These are phyloP conservation scores for Thomomys bottae DNA, from an alignment of 2,113 vertebrate genomes.

Conservation along the genomic window DNA sequence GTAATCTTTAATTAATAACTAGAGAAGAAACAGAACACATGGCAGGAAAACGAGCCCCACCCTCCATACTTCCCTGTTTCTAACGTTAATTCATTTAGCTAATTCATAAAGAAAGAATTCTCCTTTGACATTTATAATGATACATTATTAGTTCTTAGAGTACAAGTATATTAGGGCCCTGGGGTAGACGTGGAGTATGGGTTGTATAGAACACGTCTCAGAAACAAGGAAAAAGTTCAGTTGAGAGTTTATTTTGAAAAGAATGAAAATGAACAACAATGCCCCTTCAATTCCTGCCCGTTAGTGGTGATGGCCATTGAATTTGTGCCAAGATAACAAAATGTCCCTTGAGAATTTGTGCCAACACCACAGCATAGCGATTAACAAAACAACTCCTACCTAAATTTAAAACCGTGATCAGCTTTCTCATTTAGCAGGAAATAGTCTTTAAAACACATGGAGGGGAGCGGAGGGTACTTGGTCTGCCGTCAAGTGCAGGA, in stretches of 20 bases:
- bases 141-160: too few species aligned
- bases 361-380: neutral
- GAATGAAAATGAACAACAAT: neutral
- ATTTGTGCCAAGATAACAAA: neutral
- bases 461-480: neutral
- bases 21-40: too few species aligned
- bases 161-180: too few species aligned
- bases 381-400: slow-evolving; percentile 9
- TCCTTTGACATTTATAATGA: too few species aligned
- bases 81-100: too few species aligned
- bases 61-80: too few species aligned
- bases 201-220: too few species aligned
- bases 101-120: too few species aligned
- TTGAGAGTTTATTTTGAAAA: neutral
- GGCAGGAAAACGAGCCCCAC: too few species aligned
- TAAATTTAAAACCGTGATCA: neutral
- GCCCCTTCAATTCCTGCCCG: too few species aligned
- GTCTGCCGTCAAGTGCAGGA: neutral
- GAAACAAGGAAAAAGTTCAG: neutral
- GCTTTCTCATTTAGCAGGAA: neutral
- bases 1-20: too few species aligned
- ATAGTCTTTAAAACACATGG: neutral
- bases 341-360: neutral
- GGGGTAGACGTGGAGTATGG: too few species aligned
- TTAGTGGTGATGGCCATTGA: neutral